Conservation (phyloP, 2,888 invertebrate genomes). For the Trilocha varians region DNA sequence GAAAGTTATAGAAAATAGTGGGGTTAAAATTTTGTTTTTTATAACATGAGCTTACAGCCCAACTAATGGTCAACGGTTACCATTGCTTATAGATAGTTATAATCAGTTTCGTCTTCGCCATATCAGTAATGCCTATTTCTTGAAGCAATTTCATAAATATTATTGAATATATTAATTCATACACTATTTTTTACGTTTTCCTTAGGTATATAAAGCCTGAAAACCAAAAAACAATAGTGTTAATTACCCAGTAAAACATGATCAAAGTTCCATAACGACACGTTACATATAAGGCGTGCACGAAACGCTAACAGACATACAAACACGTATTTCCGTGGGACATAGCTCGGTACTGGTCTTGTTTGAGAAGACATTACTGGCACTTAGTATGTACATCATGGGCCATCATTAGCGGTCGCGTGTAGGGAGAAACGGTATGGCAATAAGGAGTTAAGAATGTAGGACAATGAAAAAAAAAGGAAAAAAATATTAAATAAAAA, state of each 20-base stretch:
- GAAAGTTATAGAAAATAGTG: no score
- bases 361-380: constrained; percentile 39
- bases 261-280: not conserved
- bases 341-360: constrained; percentile 25
- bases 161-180: no score
- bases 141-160: not conserved
- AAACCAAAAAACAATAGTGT: not conserved
- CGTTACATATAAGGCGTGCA: constrained; percentile 16
- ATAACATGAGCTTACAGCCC: no score
- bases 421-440: constrained; percentile 13
- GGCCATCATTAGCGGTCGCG: constrained; percentile 31
- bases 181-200: no score
- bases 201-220: no score
- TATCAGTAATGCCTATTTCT: no score
- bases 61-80: no score
- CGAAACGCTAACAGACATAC: constrained; percentile 31
- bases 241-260: not conserved
- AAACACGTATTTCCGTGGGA: constrained; percentile 53
- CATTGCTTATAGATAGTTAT: no score
- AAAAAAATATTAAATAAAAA: no score
- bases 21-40: no score
- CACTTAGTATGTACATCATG: constrained; percentile 43
- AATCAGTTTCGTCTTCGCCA: no score
- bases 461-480: no score
- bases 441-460: not conserved